phyloP scores from a whole-genome alignment of 2,888 invertebrate genomes.

The Formica aserva region DNA sequence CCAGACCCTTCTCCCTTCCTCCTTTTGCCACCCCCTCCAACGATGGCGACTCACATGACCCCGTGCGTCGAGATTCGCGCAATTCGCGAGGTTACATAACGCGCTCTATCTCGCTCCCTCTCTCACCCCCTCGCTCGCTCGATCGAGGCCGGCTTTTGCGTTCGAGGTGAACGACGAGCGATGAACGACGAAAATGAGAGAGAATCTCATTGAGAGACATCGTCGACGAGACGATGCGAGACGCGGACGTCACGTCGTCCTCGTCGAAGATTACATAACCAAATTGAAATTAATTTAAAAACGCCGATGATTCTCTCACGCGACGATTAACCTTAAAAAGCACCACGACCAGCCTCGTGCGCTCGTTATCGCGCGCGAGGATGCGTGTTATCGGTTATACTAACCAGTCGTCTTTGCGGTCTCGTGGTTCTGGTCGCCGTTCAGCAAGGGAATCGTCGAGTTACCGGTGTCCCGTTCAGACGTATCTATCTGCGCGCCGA shows the following conservation, averaged over 20 bases:
- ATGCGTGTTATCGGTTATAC: conserved; percentile 43
- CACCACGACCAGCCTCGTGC: neutral
- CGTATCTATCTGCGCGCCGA: conserved; percentile 85
- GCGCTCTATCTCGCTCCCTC: conserved; percentile 25
- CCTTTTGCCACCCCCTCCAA: conserved; percentile 43
- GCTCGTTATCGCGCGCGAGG: neutral
- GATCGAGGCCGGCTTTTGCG: conserved; percentile 62
- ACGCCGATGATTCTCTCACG: neutral
- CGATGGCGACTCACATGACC: conserved; percentile 78
- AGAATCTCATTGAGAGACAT: conserved; percentile 22
- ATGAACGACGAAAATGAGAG: neutral
- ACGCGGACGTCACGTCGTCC: conserved; percentile 9
- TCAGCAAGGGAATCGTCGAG: conserved; percentile 81
- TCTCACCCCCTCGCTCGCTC: conserved; percentile 23
- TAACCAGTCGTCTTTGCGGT: conserved; percentile 64
- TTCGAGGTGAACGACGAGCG: conserved; percentile 41
- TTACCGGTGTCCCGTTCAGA: conserved; percentile 69
- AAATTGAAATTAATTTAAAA: neutral
- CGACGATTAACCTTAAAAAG: conserved; percentile 39
- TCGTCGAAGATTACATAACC: conserved; percentile 29
- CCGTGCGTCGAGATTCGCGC: conserved; percentile 75
- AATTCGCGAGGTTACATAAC: conserved; percentile 79
- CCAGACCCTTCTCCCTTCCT: conserved; percentile 64
- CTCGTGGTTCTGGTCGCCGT: conserved; percentile 76
- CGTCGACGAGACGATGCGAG: neutral